Conservation (phyloP, 2,888 invertebrate species). For the Dasypolia templi region DNA sequence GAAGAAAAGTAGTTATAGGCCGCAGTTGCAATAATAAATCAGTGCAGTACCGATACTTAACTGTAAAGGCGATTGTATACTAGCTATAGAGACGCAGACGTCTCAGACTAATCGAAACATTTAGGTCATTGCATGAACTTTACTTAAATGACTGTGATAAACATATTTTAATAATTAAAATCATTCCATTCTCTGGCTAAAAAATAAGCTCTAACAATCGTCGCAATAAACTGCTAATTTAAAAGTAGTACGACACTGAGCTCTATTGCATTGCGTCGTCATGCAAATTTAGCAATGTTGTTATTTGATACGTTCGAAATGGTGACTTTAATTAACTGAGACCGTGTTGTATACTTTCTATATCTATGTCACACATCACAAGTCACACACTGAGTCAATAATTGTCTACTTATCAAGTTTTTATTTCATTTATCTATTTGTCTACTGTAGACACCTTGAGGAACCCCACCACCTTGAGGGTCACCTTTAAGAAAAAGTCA, state of each 20-base stretch:
- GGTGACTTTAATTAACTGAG: conserved; percentile 76
- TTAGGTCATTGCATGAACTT: conserved; percentile 54
- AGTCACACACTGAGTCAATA: conserved; percentile 1
- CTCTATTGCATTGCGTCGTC: conserved; percentile 76
- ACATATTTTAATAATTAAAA: conserved; percentile 25
- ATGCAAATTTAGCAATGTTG: conserved; percentile 81
- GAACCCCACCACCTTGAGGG: no score
- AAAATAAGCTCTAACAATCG: conserved; percentile 23
- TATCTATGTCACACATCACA: not conserved
- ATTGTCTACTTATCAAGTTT: not conserved
- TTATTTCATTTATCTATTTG: not conserved
- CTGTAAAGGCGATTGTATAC: not conserved
- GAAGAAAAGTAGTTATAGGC: not conserved
- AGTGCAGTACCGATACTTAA: not conserved
- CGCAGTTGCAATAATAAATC: conserved; percentile 3
- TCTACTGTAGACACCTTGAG: not conserved
- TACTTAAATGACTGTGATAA: conserved; percentile 33
- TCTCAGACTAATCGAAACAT: conserved; percentile 35
- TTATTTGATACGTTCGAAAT: conserved; percentile 83
- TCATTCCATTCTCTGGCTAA: conserved; percentile 35
- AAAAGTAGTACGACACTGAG: conserved; percentile 68
- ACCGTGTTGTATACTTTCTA: conserved; percentile 52
- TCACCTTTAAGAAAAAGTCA: not conserved
- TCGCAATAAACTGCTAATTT: conserved; percentile 71
- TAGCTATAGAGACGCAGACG: not conserved